Evolutionary conservation across 2,888 invertebrate genomes (phyloP).

Genomic region (Agriotes lineatus): DNA sequence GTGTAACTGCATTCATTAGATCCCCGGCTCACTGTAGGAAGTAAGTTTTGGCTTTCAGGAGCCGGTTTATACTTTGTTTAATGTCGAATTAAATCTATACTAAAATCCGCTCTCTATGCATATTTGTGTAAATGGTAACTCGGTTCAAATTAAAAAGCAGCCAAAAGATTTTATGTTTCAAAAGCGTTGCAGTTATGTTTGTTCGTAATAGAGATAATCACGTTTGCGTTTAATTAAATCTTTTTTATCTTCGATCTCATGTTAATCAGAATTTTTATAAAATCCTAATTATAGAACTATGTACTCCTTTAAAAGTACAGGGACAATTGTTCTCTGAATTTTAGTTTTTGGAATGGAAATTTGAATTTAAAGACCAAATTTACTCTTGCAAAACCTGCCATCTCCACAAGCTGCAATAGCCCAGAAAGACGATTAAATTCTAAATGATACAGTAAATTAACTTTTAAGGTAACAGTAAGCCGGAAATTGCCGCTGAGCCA

Average conservation of each 20-base stretch:
- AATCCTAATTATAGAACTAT: too few species aligned
- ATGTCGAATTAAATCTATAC: conserved; percentile 21
- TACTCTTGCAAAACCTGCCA: too few species aligned
- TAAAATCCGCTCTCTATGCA: conserved; percentile 16
- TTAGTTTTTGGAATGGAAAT: too few species aligned
- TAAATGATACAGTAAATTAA: conserved; percentile 9
- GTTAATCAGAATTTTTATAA: too few species aligned
- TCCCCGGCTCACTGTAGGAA: conserved; percentile 48
- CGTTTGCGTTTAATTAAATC: too few species aligned
- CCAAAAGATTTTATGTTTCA: background rate
- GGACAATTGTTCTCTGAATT: too few species aligned
- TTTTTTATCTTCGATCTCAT: too few species aligned
- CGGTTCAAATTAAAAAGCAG: conserved; percentile 27
- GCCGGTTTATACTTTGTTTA: conserved; percentile 41
- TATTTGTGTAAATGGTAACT: conserved; percentile 17
- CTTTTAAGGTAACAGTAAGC: conserved; percentile 7
- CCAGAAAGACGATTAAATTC: background rate
- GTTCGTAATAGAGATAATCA: too few species aligned
- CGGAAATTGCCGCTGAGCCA: conserved; percentile 8
- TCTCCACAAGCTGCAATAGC: background rate
- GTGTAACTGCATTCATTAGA: conserved; percentile 54
- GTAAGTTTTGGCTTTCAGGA: conserved; percentile 46
- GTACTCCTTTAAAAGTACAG: too few species aligned
- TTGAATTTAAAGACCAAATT: too few species aligned
- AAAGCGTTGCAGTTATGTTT: background rate